Conservation (phyloP, 2,113 vertebrate genomes). For the Bos taurus region DNA sequence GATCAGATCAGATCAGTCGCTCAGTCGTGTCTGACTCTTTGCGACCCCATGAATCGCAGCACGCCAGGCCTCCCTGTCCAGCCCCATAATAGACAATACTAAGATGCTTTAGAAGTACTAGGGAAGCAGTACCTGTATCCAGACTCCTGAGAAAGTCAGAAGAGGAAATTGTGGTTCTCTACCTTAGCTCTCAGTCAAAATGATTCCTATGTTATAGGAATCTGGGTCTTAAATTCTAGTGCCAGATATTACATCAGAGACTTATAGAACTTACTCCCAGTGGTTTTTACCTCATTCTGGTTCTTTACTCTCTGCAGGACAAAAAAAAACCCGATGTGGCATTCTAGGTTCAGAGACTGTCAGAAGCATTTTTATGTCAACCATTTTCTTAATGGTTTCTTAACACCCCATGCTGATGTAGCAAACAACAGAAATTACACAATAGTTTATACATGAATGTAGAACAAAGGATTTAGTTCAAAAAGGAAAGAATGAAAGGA, state of each 20-base stretch:
- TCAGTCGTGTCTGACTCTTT: too few relatives aligned
- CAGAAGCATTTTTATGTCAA: conserved; percentile 11
- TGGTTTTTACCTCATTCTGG: neutral
- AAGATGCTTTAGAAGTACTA: neutral
- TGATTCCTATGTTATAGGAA: neutral
- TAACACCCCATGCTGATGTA: neutral
- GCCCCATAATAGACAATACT: neutral
- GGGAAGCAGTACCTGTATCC: neutral
- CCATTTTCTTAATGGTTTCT: neutral
- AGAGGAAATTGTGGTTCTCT: neutral
- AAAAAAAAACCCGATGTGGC: neutral
- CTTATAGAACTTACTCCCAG: neutral
- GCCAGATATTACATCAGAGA: neutral
- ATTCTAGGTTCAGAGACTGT: conserved; percentile 8
- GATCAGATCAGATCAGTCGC: too few relatives aligned
- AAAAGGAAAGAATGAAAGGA: conserved; percentile 17
- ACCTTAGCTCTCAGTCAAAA: neutral
- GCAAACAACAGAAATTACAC: conserved; percentile 23
- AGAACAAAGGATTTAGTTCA: conserved; percentile 20
- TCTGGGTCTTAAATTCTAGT: neutral
- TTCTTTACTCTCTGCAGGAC: neutral
- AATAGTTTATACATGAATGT: neutral
- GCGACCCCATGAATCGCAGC: too few relatives aligned
- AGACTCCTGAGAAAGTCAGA: neutral
- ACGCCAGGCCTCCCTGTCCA: neutral